Percentiles rank a stretch among this genome's conserved stretches.
Evolutionary conservation across 2,797 vertebrate species (phyloP).

Genomic region (Garrulus glandarius): DNA sequence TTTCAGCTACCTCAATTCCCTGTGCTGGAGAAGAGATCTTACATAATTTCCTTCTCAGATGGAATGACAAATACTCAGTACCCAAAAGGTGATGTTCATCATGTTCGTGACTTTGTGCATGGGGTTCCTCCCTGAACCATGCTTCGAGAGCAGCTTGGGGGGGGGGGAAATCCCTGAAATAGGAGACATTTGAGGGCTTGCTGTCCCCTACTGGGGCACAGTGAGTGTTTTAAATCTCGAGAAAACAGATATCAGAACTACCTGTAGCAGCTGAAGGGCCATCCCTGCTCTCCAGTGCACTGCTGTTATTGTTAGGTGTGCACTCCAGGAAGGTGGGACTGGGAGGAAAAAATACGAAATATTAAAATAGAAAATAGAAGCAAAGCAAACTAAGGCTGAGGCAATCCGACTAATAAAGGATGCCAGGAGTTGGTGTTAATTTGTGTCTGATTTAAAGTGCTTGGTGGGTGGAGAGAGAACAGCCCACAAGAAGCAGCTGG

Average conservation of each 20-base stretch:
- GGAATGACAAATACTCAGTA: not conserved
- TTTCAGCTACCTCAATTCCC: not conserved
- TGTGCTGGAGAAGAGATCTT: not conserved
- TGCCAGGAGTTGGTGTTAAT: conserved; percentile 61
- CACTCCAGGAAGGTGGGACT: not conserved
- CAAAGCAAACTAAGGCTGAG: conserved; percentile 8
- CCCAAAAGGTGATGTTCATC: not conserved
- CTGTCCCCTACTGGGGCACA: not conserved
- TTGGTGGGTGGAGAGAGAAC: conserved; percentile 68
- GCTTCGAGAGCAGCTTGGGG: not conserved
- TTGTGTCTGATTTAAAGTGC: conserved; percentile 67
- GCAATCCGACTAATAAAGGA: conserved; percentile 39
- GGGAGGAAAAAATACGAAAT: accelerated
- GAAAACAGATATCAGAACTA: not conserved
- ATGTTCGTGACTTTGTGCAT: not conserved
- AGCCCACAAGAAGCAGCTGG: conserved; percentile 69
- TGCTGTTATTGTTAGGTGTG: not conserved
- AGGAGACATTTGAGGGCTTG: not conserved
- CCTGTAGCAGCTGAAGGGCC: not conserved
- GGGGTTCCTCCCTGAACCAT: not conserved
- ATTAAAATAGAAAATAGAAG: conserved; percentile 46
- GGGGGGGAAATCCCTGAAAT: not conserved
- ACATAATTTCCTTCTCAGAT: not conserved
- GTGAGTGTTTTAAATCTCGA: not conserved
- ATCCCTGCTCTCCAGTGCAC: not conserved